Evolutionary conservation across 2,113 vertebrate genomes (phyloP).

Genomic region (Acanthisitta chloris): DNA sequence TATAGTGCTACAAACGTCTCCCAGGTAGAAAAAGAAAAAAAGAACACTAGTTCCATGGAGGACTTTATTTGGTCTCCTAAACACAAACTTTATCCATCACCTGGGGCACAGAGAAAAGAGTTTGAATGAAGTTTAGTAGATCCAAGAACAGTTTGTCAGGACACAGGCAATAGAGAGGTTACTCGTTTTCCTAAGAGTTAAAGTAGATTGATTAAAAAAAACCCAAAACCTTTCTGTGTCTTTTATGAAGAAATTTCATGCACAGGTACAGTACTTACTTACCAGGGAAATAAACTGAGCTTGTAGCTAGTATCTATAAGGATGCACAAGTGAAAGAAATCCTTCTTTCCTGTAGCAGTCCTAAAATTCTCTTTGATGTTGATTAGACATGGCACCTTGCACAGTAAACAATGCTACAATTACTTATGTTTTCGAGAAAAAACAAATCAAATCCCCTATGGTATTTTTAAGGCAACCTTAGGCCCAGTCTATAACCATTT

Average conservation of each 20-base stretch:
- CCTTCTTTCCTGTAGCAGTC: neutral
- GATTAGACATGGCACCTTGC: slow-evolving; percentile 19
- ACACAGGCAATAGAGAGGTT: neutral
- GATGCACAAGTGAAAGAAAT: neutral
- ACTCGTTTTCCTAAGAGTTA: slow-evolving; percentile 6
- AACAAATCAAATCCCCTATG: neutral
- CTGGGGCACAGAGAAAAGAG: neutral
- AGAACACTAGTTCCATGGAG: neutral
- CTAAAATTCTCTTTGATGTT: slow-evolving; percentile 36
- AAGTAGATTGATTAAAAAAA: slow-evolving; percentile 6
- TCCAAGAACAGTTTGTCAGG: neutral
- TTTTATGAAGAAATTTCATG: slow-evolving; percentile 35
- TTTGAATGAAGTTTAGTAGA: neutral
- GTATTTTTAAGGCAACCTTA: slow-evolving; percentile 3
- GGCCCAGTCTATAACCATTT: neutral
- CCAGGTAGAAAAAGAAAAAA: neutral
- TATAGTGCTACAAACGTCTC: neutral
- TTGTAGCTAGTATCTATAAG: neutral
- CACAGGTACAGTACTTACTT: neutral
- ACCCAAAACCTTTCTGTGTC: neutral
- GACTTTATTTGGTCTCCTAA: neutral
- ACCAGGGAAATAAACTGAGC: neutral
- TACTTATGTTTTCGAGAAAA: slow-evolving; percentile 37
- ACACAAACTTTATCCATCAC: neutral
- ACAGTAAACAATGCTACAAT: slow-evolving; percentile 37